Percentiles rank a stretch among this genome's conserved stretches.
phyloP scores from a whole-genome alignment of 2,797 vertebrate species.

The Glyptemys insculpta region DNA sequence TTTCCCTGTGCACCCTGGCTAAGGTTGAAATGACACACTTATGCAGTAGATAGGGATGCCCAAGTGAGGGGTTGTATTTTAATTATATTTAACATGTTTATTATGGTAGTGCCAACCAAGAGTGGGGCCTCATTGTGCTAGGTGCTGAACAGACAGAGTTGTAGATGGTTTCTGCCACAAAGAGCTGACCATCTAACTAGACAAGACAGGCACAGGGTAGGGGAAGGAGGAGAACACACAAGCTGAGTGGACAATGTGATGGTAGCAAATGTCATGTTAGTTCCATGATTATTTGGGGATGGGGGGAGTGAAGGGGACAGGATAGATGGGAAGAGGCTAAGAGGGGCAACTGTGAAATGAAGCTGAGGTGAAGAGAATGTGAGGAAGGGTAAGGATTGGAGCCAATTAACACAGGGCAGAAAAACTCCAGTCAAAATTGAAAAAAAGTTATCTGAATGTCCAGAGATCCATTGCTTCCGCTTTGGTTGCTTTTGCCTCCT shows the following conservation, averaged over 20 bases:
- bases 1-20: not conserved
- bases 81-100: not conserved
- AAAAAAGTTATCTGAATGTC: not conserved
- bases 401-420: not conserved
- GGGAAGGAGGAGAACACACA: not conserved
- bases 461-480: not conserved
- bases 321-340: not conserved
- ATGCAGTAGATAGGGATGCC: not conserved
- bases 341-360: not conserved
- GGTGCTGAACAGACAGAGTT: not conserved
- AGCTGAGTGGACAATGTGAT: not conserved
- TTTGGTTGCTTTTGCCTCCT: not conserved
- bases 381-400: not conserved
- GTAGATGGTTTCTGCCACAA: not conserved
- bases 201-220: not conserved
- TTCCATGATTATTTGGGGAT: not conserved
- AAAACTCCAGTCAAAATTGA: not conserved
- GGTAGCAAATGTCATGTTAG: not conserved
- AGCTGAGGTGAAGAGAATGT: not conserved
- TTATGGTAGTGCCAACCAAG: not conserved
- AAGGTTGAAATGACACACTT: not conserved
- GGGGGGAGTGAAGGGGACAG: not conserved
- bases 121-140: not conserved
- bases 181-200: not conserved
- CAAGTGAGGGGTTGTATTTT: not conserved